phyloP scores from a whole-genome alignment of 2,888 invertebrate species.

The Rhamnusium bicolor region DNA sequence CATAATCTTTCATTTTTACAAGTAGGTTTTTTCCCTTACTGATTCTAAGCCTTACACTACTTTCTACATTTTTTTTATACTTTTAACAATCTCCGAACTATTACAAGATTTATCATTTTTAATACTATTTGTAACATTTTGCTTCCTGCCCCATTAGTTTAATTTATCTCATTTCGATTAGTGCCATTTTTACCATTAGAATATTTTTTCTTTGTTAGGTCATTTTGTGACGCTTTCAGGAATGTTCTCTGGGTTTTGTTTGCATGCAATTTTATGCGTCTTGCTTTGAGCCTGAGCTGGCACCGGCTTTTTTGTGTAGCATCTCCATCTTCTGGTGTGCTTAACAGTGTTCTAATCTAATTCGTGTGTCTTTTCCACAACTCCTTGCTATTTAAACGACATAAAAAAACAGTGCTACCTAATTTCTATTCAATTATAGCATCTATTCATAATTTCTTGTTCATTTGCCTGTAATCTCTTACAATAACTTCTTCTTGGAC shows the following conservation, averaged over 20 bases:
- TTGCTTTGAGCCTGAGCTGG: neutral
- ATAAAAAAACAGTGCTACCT: constrained; percentile 33
- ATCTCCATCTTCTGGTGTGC: neutral
- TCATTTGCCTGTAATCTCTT: constrained; percentile 35
- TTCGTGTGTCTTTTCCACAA: constrained; percentile 39
- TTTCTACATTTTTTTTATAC: neutral
- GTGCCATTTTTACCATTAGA: neutral
- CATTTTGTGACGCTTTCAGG: neutral
- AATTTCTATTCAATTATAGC: constrained; percentile 32
- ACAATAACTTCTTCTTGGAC: neutral
- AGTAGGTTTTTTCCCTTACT: neutral
- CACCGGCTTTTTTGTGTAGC: neutral
- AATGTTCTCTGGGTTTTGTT: neutral
- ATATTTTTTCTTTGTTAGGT: neutral
- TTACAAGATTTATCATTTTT: neutral
- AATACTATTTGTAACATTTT: neutral
- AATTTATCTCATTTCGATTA: neutral
- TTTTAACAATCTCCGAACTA: neutral
- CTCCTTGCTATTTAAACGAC: constrained; percentile 5
- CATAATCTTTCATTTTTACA: neutral
- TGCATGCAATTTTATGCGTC: neutral
- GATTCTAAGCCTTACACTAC: neutral
- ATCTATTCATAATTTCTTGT: constrained; percentile 31
- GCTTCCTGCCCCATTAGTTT: neutral
- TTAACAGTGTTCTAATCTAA: constrained; percentile 26